phyloP scores from a whole-genome alignment of 2,888 invertebrate species.

The Metalampra italica region DNA sequence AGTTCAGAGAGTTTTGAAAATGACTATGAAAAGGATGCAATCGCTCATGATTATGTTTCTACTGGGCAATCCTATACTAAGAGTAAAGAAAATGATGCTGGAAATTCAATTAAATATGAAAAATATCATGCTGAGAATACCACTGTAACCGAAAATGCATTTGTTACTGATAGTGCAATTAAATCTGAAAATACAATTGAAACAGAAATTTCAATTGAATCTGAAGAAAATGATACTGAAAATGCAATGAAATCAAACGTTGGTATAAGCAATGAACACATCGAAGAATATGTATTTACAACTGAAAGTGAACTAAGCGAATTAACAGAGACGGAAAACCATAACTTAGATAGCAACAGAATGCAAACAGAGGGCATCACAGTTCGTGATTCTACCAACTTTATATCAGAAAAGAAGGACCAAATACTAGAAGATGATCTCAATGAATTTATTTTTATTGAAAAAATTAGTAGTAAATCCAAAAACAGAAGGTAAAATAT shows the following conservation, averaged over 20 bases:
- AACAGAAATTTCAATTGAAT: no score
- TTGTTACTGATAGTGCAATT: no score
- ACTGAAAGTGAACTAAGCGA: not conserved
- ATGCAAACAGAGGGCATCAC: no score
- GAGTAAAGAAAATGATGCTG: no score
- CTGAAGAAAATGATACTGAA: no score
- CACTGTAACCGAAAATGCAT: no score
- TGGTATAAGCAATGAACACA: not conserved
- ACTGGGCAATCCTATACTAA: not conserved
- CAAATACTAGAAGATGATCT: conserved; percentile 2
- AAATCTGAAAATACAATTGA: no score
- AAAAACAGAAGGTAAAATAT: not conserved
- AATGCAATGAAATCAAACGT: no score
- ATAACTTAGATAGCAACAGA: not conserved
- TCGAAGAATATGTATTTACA: not conserved
- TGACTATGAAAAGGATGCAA: not conserved
- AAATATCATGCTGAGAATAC: no score
- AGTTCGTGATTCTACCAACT: no score
- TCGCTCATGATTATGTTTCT: conserved; percentile 8
- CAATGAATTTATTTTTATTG: conserved; percentile 31
- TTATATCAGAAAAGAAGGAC: no score
- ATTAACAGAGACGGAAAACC: not conserved
- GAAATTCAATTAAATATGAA: no score
- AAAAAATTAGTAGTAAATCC: conserved; percentile 8
- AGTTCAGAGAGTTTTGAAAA: not conserved